Evolutionary conservation across 2,113 vertebrate species (phyloP).

Genomic region (Cyanoliseus patagonus): DNA sequence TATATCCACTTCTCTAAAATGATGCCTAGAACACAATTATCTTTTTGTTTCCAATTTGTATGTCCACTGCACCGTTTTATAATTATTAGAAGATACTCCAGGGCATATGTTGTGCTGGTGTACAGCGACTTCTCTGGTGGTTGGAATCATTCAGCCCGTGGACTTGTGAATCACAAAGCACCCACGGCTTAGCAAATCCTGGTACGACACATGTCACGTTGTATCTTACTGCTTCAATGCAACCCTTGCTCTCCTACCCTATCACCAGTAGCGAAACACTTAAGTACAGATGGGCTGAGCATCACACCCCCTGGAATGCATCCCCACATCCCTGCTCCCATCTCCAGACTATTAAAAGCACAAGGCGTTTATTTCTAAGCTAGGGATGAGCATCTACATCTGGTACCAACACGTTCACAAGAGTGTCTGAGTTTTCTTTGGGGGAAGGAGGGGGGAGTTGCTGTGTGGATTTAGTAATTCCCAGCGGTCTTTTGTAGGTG

Average conservation of each 20-base stretch:
- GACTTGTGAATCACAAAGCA: slow-evolving; percentile 62
- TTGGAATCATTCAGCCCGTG: slow-evolving; percentile 66
- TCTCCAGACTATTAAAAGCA: not conserved
- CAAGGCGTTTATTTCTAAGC: not conserved
- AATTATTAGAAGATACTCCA: slow-evolving; percentile 60
- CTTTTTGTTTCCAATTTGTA: not conserved
- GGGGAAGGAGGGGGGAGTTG: not conserved
- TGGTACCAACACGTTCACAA: not conserved
- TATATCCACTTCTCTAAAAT: not conserved
- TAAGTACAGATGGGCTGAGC: not conserved
- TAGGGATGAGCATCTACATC: not conserved
- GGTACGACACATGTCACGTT: slow-evolving; percentile 46
- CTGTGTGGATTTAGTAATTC: not conserved
- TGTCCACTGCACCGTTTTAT: slow-evolving; percentile 49
- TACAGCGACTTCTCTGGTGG: slow-evolving; percentile 64
- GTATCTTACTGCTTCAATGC: slow-evolving; percentile 27
- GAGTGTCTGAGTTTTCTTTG: not conserved
- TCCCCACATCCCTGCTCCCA: not conserved
- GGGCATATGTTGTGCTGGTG: slow-evolving; percentile 61
- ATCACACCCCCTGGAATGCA: not conserved
- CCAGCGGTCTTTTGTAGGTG: not conserved
- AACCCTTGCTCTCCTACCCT: not conserved
- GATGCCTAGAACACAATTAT: not conserved
- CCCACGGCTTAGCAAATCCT: slow-evolving; percentile 49
- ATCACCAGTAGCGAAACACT: not conserved